Evolutionary conservation across 1,140 invertebrate genomes (phyloP), one percentile per base, ranked within the genome.

Genomic region (Formica exsecta): DNA sequence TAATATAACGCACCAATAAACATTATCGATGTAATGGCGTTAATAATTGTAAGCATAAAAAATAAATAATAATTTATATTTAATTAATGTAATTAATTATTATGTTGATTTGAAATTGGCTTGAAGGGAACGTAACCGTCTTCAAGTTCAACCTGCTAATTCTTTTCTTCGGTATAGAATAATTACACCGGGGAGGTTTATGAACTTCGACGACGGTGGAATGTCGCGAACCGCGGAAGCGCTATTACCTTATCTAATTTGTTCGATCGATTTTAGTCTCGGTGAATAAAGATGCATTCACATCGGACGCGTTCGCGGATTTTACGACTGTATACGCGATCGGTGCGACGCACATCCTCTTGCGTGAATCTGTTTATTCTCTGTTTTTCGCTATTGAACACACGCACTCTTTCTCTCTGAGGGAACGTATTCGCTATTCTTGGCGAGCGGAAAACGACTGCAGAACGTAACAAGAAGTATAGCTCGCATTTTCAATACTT

Each of bases 221-320:
- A 54, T 57, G 32, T 68, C 22, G 41, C 36, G 92, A 91, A 91
- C 91, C 89, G 88, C 91, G 92, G 92, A 90, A 79, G 85, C 92
- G 80, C 79, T 89, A 89, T 90, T 87, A 87, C 51, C 68, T 91
- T 92, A 89, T 6, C 77, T 86, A 89, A 80, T 66, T 93, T 89
- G 90, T 92, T 51, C 89, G 88, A 92, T 93, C 91, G 88, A 92
- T 91, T 88, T 92, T 93, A 92, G 85, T 90, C 68, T 87, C 74
- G 84, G 61, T 81, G 36, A 88, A 77, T 83, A 86, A 66, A 87
- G 88, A 81, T 89, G 86, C 88, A 77, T 77, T 91, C 88, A 90
- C 90, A 87, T 85, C 85, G 65, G 79, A 86, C 90, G 88, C 85
- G 79, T 29, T 29, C n/a, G 44, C 68, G 44, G 11, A 65, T 70